phyloP scores from a whole-genome alignment of 2,888 invertebrate genomes.

The Diarsia mendica region DNA sequence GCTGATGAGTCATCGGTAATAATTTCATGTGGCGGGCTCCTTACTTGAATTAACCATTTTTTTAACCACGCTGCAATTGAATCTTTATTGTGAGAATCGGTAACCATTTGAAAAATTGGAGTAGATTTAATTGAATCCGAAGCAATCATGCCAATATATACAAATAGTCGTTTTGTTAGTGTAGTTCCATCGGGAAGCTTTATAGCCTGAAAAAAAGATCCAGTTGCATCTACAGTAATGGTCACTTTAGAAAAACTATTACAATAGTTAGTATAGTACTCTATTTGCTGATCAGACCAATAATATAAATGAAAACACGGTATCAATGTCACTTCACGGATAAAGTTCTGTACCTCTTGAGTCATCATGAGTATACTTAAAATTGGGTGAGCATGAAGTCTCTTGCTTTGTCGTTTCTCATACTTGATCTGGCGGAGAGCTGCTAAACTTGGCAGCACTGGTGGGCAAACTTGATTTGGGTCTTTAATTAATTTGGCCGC shows the following conservation, averaged over 20 bases:
- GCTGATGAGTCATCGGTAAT: conserved; percentile 38
- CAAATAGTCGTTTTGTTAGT: conserved; percentile 53
- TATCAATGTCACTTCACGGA: conserved; percentile 54
- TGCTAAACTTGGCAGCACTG: conserved; percentile 54
- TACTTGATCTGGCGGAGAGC: conserved; percentile 52
- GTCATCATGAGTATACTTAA: conserved; percentile 56
- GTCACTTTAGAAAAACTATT: conserved; percentile 51
- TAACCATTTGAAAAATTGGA: conserved; percentile 56
- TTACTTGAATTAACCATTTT: conserved; percentile 52
- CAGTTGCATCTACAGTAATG: conserved; percentile 58
- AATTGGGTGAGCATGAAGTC: conserved; percentile 52
- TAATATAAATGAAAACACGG: conserved; percentile 57
- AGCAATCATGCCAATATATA: conserved; percentile 50
- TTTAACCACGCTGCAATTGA: conserved; percentile 54
- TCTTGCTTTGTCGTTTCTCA: conserved; percentile 52
- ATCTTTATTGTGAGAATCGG: conserved; percentile 54
- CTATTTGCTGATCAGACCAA: conserved; percentile 57
- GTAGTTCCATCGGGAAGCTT: conserved; percentile 44
- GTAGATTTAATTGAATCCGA: conserved; percentile 50
- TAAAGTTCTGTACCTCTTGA: conserved; percentile 48
- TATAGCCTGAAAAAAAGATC: conserved; percentile 53
- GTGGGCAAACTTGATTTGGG: conserved; percentile 48
- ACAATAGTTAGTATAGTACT: conserved; percentile 52
- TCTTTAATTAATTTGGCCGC: conserved; percentile 53
- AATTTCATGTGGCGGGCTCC: conserved; percentile 55